Base-by-base conservation (phyloP, 2,113 vertebrate genomes). In the Salminus brasiliensis region DNA sequence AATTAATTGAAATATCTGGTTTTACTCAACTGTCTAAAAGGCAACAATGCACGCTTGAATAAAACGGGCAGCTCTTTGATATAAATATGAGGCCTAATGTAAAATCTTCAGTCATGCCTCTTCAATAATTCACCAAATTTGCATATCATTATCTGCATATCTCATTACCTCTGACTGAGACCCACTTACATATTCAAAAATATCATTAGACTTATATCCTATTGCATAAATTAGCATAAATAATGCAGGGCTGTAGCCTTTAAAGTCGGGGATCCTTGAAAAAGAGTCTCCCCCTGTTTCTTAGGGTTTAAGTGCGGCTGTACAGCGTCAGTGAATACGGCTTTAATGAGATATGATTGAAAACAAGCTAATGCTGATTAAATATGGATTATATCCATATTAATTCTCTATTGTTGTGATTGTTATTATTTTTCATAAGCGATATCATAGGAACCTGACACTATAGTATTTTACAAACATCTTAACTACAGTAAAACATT, bases 41-140 rank as follows among this genome's bases (percentile, higher is more conserved):
- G 81, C 81, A 85, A 85, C 34, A 62, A 81, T 78, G 76, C 82
- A 81, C 34, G 49, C 74, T 83, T 85, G 82, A 80, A 88, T 25
- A 88, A 91, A 87, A 89, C 85, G 79, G 21, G 89, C 89, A 81
- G 55, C 78, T 82, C 84, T 83, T 82, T 73, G 53, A 87, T 86
- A 91, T 90, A 91, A 90, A 91, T 86, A 90, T 88, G 85, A 85
- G 86, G 89, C 84, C 88, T 86, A 90, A 91, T 91, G 88, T 83
- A 83, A 90, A 88, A 86, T 83, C 81, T 84, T 80, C 85, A 83
- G 87, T 90, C 85, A 88, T 88, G 88, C 83, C 87, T 91, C 79
- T 90, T 93, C 83, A 93, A 92, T 93, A 92, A 93, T 93, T 93
- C 88, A 91, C 71, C 13, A 62, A 67, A 93, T 93, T 91, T 92